A percentile compares a stretch with the other conserved stretches of the same genome.
phyloP scores from a whole-genome alignment of 1,140 invertebrate genomes.

The Phymastichus coffea region DNA sequence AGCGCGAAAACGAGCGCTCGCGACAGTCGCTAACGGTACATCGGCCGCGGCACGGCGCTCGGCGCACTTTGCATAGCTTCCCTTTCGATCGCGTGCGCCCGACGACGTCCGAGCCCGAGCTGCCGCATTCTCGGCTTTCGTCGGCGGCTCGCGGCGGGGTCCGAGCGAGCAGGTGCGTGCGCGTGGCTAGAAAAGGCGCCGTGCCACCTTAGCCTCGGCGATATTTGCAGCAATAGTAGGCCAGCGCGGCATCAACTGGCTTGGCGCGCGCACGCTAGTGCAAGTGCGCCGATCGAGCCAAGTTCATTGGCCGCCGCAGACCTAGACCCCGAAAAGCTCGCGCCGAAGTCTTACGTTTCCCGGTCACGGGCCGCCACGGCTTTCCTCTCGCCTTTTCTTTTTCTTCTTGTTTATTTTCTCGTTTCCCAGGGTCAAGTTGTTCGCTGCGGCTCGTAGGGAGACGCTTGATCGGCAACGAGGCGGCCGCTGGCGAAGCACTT shows the following conservation, averaged over 20 bases:
- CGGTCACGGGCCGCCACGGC: conserved; percentile 34
- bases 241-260: conserved; percentile 15
- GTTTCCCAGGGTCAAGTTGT: no score
- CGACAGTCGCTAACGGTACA: conserved; percentile 3
- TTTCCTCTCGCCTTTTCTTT: not conserved
- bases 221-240: conserved; percentile 5
- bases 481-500: no score
- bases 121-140: not conserved
- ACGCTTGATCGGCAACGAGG: no score
- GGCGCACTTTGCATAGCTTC: conserved; percentile 2
- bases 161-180: not conserved
- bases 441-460: no score
- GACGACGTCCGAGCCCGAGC: no score
- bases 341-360: conserved; percentile 26
- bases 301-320: conserved; percentile 49
- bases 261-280: not conserved
- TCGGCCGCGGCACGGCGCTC: conserved; percentile 17
- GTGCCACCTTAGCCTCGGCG: not conserved
- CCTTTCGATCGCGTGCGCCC: conserved; percentile 16
- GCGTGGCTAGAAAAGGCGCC: no score
- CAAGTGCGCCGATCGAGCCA: conserved; percentile 40
- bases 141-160: not conserved
- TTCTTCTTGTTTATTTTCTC: no score
- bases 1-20: conserved; percentile 24
- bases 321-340: conserved; percentile 51